These are phyloP conservation scores for Staurois parvus DNA, from an alignment of 2,797 vertebrate genomes.

Conservation along the genomic window DNA sequence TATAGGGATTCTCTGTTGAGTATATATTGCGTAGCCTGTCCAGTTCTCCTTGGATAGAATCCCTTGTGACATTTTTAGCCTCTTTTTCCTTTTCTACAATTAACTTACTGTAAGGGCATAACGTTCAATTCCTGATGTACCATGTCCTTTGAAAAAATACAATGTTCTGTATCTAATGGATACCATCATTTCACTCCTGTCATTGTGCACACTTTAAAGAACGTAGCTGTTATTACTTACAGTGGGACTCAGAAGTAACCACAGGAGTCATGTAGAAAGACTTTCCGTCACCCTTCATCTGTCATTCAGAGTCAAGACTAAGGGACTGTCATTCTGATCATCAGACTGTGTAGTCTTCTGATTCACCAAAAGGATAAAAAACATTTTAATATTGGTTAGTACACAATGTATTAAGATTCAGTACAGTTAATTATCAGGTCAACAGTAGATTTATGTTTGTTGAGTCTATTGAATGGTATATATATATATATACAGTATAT, in stretches of 20 bases:
- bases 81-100: constrained; percentile 42
- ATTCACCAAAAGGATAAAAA: not conserved
- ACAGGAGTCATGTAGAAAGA: constrained; percentile 47
- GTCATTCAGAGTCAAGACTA: constrained; percentile 47
- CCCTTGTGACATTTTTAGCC: constrained; percentile 34
- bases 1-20: constrained; percentile 38
- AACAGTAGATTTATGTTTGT: not conserved
- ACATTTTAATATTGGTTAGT: constrained; percentile 24
- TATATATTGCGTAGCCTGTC: constrained; percentile 14
- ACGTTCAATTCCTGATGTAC: constrained; percentile 48
- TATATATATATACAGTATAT: too few relatives aligned
- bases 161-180: constrained; percentile 56
- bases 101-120: constrained; percentile 46
- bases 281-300: constrained; percentile 50
- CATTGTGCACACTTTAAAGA: constrained; percentile 48
- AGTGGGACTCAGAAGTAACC: constrained; percentile 41
- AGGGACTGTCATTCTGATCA: constrained; percentile 43
- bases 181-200: constrained; percentile 50
- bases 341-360: constrained; percentile 43
- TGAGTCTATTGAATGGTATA: not conserved
- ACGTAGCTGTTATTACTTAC: constrained; percentile 55
- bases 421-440: not conserved
- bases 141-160: constrained; percentile 46
- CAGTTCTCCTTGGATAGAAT: constrained; percentile 35
- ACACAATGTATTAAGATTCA: not conserved